Conservation (phyloP, 2,888 invertebrate genomes). For the Branchipolynoe longqiensis region DNA sequence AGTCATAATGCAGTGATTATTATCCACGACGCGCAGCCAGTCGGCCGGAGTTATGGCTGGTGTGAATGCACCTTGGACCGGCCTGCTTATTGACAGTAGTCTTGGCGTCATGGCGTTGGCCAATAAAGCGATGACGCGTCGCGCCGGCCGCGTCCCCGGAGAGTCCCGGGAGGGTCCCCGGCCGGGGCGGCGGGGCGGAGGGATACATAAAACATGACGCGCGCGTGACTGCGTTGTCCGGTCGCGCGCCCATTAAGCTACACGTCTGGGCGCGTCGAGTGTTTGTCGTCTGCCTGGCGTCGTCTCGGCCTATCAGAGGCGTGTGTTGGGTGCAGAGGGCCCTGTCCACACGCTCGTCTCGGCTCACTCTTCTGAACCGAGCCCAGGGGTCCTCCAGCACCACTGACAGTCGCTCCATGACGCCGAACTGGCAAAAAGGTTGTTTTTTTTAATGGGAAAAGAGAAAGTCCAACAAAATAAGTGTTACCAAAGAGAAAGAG, state of each 20-base stretch:
- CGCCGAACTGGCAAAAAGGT: not conserved
- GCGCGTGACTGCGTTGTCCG: conserved; percentile 40
- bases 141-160: not conserved
- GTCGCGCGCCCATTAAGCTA: conserved; percentile 6
- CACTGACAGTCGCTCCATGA: not conserved
- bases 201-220: conserved; percentile 18
- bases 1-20: no score
- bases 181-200: not conserved
- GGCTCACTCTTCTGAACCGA: not conserved
- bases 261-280: not conserved
- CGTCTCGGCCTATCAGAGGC: not conserved
- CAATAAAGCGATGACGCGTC: not conserved
- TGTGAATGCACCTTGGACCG: no score
- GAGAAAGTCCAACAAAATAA: no score
- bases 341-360: not conserved
- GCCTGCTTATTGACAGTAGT: no score
- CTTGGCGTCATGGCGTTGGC: no score
- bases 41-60: no score
- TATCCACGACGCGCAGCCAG: no score
- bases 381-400: not conserved
- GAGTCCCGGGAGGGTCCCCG: not conserved
- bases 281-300: conserved; percentile 36
- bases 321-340: not conserved
- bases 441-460: no score
- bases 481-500: no score